phyloP scores from a whole-genome alignment of 64 coral and sea anemone species.

The Montipora efflorescens region DNA sequence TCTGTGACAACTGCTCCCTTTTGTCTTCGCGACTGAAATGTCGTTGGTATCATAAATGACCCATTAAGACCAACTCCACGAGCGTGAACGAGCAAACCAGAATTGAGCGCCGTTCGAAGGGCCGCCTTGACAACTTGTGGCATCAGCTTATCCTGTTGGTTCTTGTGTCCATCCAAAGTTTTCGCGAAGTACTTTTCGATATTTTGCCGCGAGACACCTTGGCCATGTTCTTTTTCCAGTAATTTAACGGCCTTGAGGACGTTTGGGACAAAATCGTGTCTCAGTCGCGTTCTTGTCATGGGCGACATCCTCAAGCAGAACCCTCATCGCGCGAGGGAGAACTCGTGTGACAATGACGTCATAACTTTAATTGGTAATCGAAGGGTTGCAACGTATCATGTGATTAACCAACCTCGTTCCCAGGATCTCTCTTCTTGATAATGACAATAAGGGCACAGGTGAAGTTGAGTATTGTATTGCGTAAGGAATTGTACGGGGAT shows the following conservation, averaged over 20 bases:
- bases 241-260: constrained; percentile 41
- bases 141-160: not conserved
- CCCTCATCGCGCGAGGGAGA: not conserved
- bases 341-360: not conserved
- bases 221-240: constrained; percentile 7
- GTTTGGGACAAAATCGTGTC: not conserved
- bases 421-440: too few species aligned
- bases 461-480: too few species aligned
- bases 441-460: too few species aligned
- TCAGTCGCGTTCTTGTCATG: not conserved
- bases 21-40: not conserved
- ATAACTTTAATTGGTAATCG: not conserved
- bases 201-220: constrained; percentile 57
- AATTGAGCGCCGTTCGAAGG: constrained; percentile 46
- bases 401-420: too few species aligned
- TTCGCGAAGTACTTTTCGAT: constrained; percentile 26
- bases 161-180: constrained; percentile 11
- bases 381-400: too few species aligned
- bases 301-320: not conserved
- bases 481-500: too few species aligned
- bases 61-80: constrained; percentile 86
- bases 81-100: constrained; percentile 71
- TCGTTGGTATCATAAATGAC: constrained; percentile 59
- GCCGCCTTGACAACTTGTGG: constrained; percentile 51
- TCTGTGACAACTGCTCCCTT: constrained; percentile 36